Percentiles rank a stretch among this genome's conserved stretches.
phyloP scores from a whole-genome alignment of 2,113 vertebrate genomes.

The Pterophyllum scalare region DNA sequence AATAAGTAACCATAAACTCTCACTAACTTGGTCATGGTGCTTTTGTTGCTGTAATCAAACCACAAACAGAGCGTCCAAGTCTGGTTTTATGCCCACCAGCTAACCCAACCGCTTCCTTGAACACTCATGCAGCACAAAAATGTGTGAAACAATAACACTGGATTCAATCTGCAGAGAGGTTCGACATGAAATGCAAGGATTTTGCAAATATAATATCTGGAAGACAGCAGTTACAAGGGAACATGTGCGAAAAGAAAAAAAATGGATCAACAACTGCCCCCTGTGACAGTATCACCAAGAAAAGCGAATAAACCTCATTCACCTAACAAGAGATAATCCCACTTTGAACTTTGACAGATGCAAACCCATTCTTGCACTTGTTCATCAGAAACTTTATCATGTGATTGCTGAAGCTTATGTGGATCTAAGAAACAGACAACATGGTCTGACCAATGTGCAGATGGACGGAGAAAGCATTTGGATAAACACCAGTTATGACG shows the following conservation, averaged over 20 bases:
- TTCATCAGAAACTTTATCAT: not conserved
- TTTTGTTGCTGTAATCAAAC: not conserved
- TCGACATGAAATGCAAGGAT: not conserved
- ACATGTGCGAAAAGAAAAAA: not conserved
- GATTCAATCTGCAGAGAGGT: not conserved
- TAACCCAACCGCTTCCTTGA: not conserved
- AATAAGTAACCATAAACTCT: not conserved
- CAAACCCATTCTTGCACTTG: not conserved
- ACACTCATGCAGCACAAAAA: not conserved
- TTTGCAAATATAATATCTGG: not conserved
- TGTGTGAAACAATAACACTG: not conserved
- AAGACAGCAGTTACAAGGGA: not conserved
- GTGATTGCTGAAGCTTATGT: not conserved
- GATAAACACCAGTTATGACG: not conserved
- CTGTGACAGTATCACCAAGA: not conserved
- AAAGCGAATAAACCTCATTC: not conserved
- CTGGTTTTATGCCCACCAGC: not conserved
- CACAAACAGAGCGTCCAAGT: not conserved
- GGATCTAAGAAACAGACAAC: not conserved
- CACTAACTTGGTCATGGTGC: not conserved
- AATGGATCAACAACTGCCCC: not conserved
- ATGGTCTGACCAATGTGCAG: not conserved
- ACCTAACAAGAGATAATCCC: not conserved
- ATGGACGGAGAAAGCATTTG: not conserved
- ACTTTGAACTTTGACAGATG: not conserved